Base-by-base conservation (phyloP, 2,888 invertebrate genomes). In the Venustoraphidia nigricollis region DNA sequence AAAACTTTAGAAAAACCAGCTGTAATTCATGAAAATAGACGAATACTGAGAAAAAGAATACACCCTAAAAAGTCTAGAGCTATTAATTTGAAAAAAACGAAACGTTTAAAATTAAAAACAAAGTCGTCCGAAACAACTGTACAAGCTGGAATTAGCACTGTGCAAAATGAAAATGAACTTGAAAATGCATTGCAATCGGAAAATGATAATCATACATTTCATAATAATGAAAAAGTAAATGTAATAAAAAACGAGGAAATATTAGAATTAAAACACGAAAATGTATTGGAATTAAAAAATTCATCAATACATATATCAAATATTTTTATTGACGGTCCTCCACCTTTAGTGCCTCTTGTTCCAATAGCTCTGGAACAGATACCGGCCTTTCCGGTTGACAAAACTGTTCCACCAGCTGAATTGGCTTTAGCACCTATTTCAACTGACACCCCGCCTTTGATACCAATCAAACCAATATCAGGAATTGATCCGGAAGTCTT, bases 341-440 rank as follows among this genome's bases (percentile, higher is more conserved):
- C 66, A 27, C 66, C 66, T 41, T 55, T 66, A 52, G 58, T 61
- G 48, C 65, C 61, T 36, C 55, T 63, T 50, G 55, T 53, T 48
- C 53, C 54, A 34, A 51, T 51, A 48, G 52, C 51, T 46, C 54
- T 50, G 3, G 51, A 56, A 51, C 51, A 54, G 50, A 52, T 51
- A 27, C 55, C 54, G 8, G 56, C 52, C 41, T 46, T 41, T 41
- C 46, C 52, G 27, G 47, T 50, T 9, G 42, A 50, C 34, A 35
- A 41, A 10, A 34, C 13, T 9, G 41, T 35, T 36, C 41, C 43
- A 17, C 48, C 44, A 14, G 42, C 46, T 9, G 45, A 49, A 8
- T 27, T 47, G 40, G 52, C 52, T 10, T 43, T 45, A 51, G 38
- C 47, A 45, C 51, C 53, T 6, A 49, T 51, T 27, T 50, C 53